A percentile compares a stretch with the other conserved stretches of the same genome.
phyloP scores from a whole-genome alignment of 2,113 vertebrate genomes.

The Turnix velox region DNA sequence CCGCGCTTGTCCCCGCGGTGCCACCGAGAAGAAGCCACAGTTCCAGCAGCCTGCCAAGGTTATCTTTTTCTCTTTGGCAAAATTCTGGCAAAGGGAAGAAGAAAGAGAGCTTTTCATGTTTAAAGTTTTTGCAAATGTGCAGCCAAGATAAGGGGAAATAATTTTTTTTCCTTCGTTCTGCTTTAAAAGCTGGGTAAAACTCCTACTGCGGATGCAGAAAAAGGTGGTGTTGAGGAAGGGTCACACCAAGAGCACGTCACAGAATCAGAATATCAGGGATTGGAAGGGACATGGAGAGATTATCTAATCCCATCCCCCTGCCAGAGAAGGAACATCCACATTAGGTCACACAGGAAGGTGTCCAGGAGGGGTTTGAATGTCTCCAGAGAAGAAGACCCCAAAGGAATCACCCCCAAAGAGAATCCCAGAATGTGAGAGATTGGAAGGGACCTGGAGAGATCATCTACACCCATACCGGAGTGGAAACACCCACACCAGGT shows the following conservation, averaged over 20 bases:
- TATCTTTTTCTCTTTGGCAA: background rate
- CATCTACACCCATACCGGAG: no score
- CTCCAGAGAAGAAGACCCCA: no score
- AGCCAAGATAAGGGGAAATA: background rate
- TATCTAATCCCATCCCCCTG: no score
- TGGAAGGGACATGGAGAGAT: no score
- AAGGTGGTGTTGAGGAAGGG: background rate
- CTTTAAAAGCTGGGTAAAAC: accelerated
- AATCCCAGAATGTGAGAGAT: no score
- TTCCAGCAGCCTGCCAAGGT: constrained; percentile 33
- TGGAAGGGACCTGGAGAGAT: no score
- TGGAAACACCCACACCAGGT: no score
- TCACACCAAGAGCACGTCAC: no score
- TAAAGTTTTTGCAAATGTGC: background rate
- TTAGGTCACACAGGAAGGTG: background rate
- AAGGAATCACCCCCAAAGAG: no score
- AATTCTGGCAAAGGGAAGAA: background rate
- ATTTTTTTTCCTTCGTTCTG: accelerated
- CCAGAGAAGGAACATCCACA: no score
- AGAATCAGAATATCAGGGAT: no score
- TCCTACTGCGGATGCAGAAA: background rate
- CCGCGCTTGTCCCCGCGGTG: background rate
- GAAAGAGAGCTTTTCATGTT: background rate
- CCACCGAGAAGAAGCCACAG: constrained; percentile 23
- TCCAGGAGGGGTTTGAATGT: no score